Conservation (phyloP, 1,140 invertebrate genomes). For the Drosophila biarmipes region DNA sequence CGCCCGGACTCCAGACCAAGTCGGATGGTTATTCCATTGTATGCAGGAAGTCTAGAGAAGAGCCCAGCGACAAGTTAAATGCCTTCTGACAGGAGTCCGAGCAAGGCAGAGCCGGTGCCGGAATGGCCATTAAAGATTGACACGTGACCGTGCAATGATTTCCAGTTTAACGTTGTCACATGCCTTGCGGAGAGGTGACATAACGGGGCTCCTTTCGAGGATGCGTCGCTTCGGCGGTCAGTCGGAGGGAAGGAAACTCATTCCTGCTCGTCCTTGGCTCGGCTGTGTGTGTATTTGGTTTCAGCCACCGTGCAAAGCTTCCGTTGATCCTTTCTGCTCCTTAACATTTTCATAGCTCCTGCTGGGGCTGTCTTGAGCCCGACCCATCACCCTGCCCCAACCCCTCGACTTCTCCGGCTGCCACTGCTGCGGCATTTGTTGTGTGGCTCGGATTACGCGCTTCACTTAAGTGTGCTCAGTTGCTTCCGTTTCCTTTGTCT, state of each 20-base stretch:
- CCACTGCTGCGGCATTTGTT: conserved; percentile 64
- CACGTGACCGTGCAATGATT: conserved; percentile 84
- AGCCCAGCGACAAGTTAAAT: conserved; percentile 52
- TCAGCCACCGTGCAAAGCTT: conserved; percentile 77
- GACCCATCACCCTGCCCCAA: conserved; percentile 7
- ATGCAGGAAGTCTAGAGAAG: conserved; percentile 34
- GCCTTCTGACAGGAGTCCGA: conserved; percentile 59
- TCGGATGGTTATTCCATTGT: conserved; percentile 54
- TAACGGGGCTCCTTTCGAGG: conserved; percentile 38
- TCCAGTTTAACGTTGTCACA: conserved; percentile 81
- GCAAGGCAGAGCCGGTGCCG: neutral
- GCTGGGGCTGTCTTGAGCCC: conserved; percentile 12
- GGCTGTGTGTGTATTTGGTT: conserved; percentile 59
- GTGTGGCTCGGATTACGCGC: conserved; percentile 80
- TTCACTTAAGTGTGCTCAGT: conserved; percentile 81
- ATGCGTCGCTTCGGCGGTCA: conserved; percentile 27
- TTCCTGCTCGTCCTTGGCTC: conserved; percentile 11
- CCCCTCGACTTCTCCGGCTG: neutral
- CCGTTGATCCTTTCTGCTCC: conserved; percentile 74
- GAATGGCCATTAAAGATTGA: conserved; percentile 75
- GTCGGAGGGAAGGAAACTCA: conserved; percentile 8
- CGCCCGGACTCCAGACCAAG: neutral
- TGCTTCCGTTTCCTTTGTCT: conserved; percentile 67
- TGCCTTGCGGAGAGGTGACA: conserved; percentile 44
- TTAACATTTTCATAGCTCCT: conserved; percentile 63